phyloP scores from a whole-genome alignment of 2,797 vertebrate genomes.

The Micromesistius poutassou region DNA sequence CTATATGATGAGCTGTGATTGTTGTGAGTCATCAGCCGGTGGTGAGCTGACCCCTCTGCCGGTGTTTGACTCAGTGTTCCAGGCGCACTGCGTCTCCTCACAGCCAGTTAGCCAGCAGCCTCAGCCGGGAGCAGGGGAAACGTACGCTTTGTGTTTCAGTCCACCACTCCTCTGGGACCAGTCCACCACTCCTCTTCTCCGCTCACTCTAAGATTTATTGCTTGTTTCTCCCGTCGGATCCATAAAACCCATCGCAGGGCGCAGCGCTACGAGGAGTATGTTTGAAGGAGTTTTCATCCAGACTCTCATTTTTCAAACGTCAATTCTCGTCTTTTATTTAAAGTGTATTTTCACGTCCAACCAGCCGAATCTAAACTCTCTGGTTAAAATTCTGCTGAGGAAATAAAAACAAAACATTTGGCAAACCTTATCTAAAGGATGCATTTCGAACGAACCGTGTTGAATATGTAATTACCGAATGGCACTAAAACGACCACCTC shows the following conservation, averaged over 20 bases:
- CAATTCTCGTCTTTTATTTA: not conserved
- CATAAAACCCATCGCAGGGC: not conserved
- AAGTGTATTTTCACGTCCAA: not conserved
- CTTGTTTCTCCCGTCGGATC: not conserved
- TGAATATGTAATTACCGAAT: not conserved
- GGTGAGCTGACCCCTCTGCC: not conserved
- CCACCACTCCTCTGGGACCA: too few species aligned
- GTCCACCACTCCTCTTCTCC: too few species aligned
- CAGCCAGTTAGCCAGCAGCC: not conserved
- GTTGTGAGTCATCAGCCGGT: not conserved
- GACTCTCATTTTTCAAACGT: conserved; percentile 2
- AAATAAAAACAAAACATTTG: not conserved
- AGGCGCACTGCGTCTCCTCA: not conserved
- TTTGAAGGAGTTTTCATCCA: not conserved
- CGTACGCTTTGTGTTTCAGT: not conserved
- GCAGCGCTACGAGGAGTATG: not conserved
- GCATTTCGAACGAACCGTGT: not conserved
- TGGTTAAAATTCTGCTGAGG: not conserved
- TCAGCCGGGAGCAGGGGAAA: not conserved
- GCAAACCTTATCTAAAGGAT: not conserved
- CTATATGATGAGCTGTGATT: too few species aligned
- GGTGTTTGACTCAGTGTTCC: not conserved
- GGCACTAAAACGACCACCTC: not conserved
- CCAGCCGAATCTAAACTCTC: not conserved
- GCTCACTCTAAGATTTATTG: not conserved